These are phyloP conservation scores for Dipodomys ordii DNA, from an alignment of 2,113 vertebrate genomes.

Conservation along the genomic window DNA sequence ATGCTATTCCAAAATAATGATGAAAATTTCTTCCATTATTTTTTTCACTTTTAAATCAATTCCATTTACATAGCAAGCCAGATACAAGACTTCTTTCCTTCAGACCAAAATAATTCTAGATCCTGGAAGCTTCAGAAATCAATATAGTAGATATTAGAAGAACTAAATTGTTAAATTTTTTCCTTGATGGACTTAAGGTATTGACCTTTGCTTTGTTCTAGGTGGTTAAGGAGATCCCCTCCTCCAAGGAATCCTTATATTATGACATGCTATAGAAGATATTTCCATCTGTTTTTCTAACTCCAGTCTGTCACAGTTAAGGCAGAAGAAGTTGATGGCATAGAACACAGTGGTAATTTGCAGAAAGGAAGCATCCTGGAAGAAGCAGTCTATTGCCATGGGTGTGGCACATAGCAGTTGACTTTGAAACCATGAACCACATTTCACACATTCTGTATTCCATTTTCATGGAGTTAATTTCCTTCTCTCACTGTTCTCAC, in stretches of 20 bases:
- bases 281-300: constrained; percentile 35
- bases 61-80: constrained; percentile 56
- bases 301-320: not conserved
- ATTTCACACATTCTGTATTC: not conserved
- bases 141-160: constrained; percentile 17
- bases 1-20: constrained; percentile 18
- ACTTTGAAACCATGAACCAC: not conserved
- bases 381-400: constrained; percentile 36
- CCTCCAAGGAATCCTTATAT: constrained; percentile 8
- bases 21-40: not conserved
- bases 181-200: no score
- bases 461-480: not conserved
- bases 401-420: not conserved
- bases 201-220: not conserved
- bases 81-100: not conserved
- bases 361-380: constrained; percentile 14
- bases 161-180: constrained; percentile 47
- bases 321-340: not conserved
- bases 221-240: not conserved
- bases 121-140: constrained; percentile 20
- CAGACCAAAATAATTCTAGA: constrained; percentile 52
- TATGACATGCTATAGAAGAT: constrained; percentile 13
- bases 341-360: not conserved
- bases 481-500: constrained; percentile 49
- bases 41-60: constrained; percentile 48